Base-by-base conservation (phyloP, 2,888 invertebrate species). In the Panzeria rudis region DNA sequence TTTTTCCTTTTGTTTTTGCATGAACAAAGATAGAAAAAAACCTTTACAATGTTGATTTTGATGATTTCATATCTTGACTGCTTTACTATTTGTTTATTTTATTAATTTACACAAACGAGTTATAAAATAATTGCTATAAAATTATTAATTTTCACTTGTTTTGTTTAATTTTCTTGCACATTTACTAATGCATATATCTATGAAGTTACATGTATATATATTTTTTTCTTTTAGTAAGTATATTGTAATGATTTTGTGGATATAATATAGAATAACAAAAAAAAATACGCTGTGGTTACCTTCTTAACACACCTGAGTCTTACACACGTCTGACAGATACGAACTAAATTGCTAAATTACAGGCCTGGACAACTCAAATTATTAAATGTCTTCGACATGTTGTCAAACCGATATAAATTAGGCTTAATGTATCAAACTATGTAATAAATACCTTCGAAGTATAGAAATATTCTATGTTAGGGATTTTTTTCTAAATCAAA, bases 291-390 rank as follows among this genome's bases (percentile, higher is more conserved):
- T 75, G 50, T 13, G 56, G 61, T 87, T 88, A 88, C 87, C 88
- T 87, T 88, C 87, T 86, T 89, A 86, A 86, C 87, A 88, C 88
- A 88, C 88, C 88, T 89, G 87, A 83, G 86, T 86, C 87, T 87
- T 82, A 85, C 87, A 87, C 88, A 88, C 88, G 87, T 89, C 88
- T 88, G 87, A 83, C 83, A 80, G 73, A 83, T 79, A 78, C 32
- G 56, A 68, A 79, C 20, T 56, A 69, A 68, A 62, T 41, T 79
- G 44, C 54, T 79, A 72, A 61, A 79, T 20, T 76, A n/a, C 69
- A 52, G 29, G 17, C 4, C 13, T 59, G 72, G 72, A 47, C 47
- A 61, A 6, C 9, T 20, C 0, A 47, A 23, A 9, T 69, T 32
- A 25, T 41, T 15, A 56, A 41, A 56, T 56, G n/a, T 11, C 6